These are phyloP conservation scores for Siderastrea siderea DNA, from an alignment of 92 coral and sea anemone genomes.

Conservation along the genomic window DNA sequence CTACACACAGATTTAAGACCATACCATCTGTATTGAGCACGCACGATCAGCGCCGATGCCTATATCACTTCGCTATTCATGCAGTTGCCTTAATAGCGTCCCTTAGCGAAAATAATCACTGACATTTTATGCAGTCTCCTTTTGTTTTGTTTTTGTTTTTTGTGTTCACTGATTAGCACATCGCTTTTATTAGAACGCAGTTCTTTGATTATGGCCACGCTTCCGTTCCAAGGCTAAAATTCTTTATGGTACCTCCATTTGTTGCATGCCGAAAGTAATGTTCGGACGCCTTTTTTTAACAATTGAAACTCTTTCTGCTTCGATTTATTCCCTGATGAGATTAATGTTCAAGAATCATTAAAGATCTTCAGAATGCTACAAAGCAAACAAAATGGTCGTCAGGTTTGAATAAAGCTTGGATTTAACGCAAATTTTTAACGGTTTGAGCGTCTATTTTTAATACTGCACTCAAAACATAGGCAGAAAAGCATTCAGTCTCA, in stretches of 20 bases:
- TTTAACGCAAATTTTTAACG: not conserved
- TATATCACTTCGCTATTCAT: not conserved
- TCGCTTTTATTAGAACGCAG: not conserved
- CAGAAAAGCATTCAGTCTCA: no score
- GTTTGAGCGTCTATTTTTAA: no score
- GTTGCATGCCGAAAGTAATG: no score
- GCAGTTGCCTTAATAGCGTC: not conserved
- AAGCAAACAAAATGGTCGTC: not conserved
- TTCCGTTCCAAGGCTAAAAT: not conserved
- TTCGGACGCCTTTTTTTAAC: no score
- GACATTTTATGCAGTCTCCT: not conserved
- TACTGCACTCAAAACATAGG: no score
- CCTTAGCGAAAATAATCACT: not conserved
- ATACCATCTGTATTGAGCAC: not conserved
- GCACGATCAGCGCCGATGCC: not conserved
- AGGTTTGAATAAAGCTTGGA: not conserved
- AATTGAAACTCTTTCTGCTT: no score
- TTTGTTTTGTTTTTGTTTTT: not conserved
- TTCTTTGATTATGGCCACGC: not conserved
- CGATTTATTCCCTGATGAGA: no score
- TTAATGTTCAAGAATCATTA: not conserved
- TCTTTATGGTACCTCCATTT: not conserved
- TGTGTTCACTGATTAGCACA: not conserved
- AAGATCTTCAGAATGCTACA: not conserved
- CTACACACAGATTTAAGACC: not conserved